phyloP scores from a whole-genome alignment of 2,888 invertebrate genomes.

The Pollenia griseotomentosa region DNA sequence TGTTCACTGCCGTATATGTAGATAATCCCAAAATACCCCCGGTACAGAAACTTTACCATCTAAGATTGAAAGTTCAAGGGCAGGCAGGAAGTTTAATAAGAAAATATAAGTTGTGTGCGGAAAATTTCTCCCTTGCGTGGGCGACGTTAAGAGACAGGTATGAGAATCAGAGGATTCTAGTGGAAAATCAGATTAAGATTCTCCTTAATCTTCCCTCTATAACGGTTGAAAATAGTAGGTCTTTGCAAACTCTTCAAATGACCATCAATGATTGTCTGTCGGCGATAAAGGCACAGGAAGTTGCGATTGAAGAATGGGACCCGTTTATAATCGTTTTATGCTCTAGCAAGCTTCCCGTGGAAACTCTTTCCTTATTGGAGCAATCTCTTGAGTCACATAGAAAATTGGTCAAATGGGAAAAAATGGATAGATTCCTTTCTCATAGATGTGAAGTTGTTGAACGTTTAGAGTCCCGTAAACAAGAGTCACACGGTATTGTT shows the following conservation, averaged over 20 bases:
- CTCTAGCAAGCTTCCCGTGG: conserved; percentile 20
- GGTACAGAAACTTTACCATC: conserved; percentile 31
- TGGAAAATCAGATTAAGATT: conserved; percentile 40
- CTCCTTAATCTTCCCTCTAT: conserved; percentile 9
- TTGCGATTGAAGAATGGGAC: conserved; percentile 46
- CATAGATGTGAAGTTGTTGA: conserved; percentile 34
- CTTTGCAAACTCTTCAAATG: conserved; percentile 18
- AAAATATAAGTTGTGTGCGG: background rate
- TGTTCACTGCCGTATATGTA: background rate
- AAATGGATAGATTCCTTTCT: conserved; percentile 41
- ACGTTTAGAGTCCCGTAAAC: background rate
- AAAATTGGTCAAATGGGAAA: conserved; percentile 31
- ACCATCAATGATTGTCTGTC: conserved; percentile 28
- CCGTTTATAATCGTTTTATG: conserved; percentile 39
- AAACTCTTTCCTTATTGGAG: conserved; percentile 35
- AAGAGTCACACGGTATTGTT: background rate
- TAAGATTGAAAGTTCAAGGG: conserved; percentile 16
- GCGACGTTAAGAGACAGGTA: conserved; percentile 23
- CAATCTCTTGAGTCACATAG: conserved; percentile 37
- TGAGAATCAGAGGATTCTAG: conserved; percentile 38
- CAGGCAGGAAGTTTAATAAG: conserved; percentile 10
- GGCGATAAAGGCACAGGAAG: conserved; percentile 7
- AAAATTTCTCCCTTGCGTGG: conserved; percentile 42
- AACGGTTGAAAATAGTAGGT: background rate
- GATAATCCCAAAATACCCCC: conserved; percentile 23